Evolutionary conservation across 2,888 invertebrate genomes (phyloP).

Genomic region (Hybos culiciformis): DNA sequence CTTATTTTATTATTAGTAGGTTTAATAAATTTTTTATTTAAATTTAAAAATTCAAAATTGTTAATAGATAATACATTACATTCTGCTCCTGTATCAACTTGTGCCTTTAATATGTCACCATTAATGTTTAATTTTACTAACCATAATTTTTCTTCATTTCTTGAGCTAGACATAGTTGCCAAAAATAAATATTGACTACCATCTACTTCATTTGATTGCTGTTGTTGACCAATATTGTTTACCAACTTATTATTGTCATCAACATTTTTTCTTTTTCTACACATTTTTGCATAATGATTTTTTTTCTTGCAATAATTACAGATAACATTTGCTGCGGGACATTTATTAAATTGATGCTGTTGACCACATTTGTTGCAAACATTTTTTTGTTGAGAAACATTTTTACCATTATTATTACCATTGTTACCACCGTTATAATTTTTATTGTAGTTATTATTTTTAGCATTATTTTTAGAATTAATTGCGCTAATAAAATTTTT

Average conservation of each 20-base stretch:
- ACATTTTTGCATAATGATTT: constrained; percentile 2
- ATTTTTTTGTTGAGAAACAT: neutral
- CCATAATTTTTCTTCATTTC: too few species aligned
- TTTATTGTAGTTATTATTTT: too few species aligned
- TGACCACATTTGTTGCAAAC: constrained; percentile 1
- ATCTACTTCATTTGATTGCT: too few species aligned
- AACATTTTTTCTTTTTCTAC: neutral
- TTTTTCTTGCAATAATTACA: constrained; percentile 1
- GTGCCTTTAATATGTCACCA: neutral
- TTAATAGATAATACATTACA: neutral
- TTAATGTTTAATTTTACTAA: neutral
- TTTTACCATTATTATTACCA: too few species aligned
- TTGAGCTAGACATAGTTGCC: too few species aligned
- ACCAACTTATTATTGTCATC: too few species aligned
- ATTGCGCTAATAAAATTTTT: neutral
- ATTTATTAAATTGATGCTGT: neutral
- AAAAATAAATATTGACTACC: too few species aligned
- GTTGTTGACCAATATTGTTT: too few species aligned
- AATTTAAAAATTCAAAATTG: neutral
- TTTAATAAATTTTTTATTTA: too few species aligned
- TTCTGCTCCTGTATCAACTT: constrained; percentile 1
- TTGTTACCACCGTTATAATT: too few species aligned
- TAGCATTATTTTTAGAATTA: too few species aligned
- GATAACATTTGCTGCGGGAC: neutral
- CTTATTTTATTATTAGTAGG: too few species aligned